A percentile compares a stretch with the other conserved stretches of the same genome.
Conservation (phyloP, 1,140 invertebrate genomes). For the Tigriopus japonicus region DNA sequence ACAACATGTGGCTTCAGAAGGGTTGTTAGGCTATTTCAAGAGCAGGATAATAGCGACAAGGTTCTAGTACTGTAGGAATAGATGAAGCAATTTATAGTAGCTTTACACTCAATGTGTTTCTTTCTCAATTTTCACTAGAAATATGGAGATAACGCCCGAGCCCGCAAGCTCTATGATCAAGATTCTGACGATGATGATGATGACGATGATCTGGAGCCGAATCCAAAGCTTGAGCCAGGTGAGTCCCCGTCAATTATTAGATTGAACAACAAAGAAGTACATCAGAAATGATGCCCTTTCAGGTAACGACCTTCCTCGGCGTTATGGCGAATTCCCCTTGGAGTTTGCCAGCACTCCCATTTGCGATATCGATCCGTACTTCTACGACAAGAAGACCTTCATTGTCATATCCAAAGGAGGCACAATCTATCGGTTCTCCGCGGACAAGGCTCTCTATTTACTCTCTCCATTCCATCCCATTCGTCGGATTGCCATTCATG, state of each 20-base stretch:
- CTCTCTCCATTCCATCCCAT: slow-evolving; percentile 32
- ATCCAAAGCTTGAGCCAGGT: slow-evolving; percentile 12
- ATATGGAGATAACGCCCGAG: slow-evolving; percentile 13
- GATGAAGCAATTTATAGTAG: too few species aligned
- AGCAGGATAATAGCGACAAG: too few species aligned
- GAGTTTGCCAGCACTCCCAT: slow-evolving; percentile 14
- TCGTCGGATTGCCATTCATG: slow-evolving; percentile 28
- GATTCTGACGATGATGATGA: slow-evolving; percentile 10
- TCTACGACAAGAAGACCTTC: slow-evolving; percentile 27
- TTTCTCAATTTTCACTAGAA: background rate
- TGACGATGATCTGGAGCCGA: slow-evolving; percentile 12
- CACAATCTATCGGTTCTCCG: slow-evolving; percentile 32
- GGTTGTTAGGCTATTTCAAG: too few species aligned
- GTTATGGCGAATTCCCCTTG: slow-evolving; percentile 14
- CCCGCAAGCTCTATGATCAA: slow-evolving; percentile 11
- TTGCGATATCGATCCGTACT: slow-evolving; percentile 14
- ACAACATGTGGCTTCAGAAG: too few species aligned
- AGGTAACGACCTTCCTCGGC: slow-evolving; percentile 14
- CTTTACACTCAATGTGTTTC: too few species aligned
- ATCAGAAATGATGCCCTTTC: background rate
- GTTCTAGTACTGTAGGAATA: too few species aligned
- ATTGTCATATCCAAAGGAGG: slow-evolving; percentile 33
- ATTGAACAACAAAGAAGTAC: too few species aligned
- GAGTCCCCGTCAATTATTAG: too few species aligned
- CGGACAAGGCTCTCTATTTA: slow-evolving; percentile 30